phyloP scores from a whole-genome alignment of 2,888 invertebrate species.

The Stramonita haemastoma region DNA sequence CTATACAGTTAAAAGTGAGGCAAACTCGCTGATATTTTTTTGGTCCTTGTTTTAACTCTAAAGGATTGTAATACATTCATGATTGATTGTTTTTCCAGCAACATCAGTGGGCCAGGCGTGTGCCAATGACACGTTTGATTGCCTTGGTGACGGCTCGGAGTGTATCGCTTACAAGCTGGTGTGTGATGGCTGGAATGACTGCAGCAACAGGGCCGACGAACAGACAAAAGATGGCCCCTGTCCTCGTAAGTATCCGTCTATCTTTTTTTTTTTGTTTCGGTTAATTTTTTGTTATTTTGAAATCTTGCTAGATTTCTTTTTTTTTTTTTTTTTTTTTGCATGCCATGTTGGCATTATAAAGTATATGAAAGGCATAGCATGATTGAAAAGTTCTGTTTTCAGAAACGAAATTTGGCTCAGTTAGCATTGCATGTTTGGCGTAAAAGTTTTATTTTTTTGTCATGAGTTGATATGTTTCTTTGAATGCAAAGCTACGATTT shows the following conservation, averaged over 20 bases:
- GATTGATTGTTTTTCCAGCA: neutral
- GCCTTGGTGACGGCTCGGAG: slow-evolving; percentile 86
- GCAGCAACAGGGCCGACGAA: slow-evolving; percentile 93
- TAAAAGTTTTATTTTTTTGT: neutral
- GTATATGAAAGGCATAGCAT: no score
- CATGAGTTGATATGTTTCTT: no score
- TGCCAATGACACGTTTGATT: slow-evolving; percentile 60
- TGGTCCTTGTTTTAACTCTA: neutral
- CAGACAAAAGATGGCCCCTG: slow-evolving; percentile 44
- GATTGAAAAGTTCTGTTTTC: neutral
- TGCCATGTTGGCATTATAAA: neutral
- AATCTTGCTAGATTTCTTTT: neutral
- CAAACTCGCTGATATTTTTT: neutral
- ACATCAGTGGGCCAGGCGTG: slow-evolving; percentile 43
- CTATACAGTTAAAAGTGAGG: no score
- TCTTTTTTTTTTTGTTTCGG: neutral
- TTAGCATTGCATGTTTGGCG: neutral
- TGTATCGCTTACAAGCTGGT: slow-evolving; percentile 89
- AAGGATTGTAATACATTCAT: neutral
- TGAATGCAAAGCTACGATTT: neutral
- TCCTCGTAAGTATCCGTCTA: slow-evolving; percentile 53
- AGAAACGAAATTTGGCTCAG: neutral
- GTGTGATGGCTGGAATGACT: slow-evolving; percentile 91
- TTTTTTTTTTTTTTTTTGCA: neutral
- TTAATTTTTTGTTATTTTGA: neutral